phyloP scores from a whole-genome alignment of 1,140 invertebrate species.

The Heliconius hermathena region DNA sequence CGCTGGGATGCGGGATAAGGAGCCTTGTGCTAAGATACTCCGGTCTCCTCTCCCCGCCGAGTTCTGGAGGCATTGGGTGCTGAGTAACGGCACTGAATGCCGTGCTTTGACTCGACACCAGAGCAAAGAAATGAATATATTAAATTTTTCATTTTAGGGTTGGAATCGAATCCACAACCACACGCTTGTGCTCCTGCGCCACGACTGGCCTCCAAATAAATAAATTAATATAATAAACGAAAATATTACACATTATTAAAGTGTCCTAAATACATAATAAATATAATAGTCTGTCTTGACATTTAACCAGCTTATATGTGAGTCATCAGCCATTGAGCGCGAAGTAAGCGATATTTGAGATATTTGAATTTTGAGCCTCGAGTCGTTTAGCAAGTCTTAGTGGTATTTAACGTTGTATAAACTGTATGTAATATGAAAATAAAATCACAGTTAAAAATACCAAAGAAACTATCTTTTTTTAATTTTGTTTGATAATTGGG shows the following conservation, averaged over 20 bases:
- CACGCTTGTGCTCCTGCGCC: too few relatives aligned
- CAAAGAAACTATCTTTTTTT: neutral
- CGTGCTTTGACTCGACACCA: too few relatives aligned
- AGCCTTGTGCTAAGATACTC: too few relatives aligned
- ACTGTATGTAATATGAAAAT: constrained; percentile 4
- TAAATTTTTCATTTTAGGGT: too few relatives aligned
- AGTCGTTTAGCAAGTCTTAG: constrained; percentile 8
- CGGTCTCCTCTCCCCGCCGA: too few relatives aligned
- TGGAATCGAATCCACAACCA: too few relatives aligned
- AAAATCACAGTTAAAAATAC: neutral
- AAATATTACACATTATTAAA: neutral
- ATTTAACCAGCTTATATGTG: constrained; percentile 11
- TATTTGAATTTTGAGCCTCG: neutral
- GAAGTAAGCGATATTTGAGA: neutral
- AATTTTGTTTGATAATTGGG: neutral
- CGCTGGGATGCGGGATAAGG: too few relatives aligned
- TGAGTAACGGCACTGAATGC: too few relatives aligned
- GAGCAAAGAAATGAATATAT: too few relatives aligned
- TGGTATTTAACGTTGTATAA: constrained; percentile 27
- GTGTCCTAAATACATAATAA: constrained; percentile 21
- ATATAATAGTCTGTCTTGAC: neutral
- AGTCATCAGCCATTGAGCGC: neutral
- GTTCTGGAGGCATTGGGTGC: too few relatives aligned
- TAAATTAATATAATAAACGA: too few relatives aligned
- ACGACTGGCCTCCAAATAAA: too few relatives aligned